A percentile compares a stretch with the other conserved stretches of the same genome.
These are phyloP conservation scores for Acrobasis suavella DNA, from an alignment of 2,888 invertebrate genomes.

Conservation along the genomic window DNA sequence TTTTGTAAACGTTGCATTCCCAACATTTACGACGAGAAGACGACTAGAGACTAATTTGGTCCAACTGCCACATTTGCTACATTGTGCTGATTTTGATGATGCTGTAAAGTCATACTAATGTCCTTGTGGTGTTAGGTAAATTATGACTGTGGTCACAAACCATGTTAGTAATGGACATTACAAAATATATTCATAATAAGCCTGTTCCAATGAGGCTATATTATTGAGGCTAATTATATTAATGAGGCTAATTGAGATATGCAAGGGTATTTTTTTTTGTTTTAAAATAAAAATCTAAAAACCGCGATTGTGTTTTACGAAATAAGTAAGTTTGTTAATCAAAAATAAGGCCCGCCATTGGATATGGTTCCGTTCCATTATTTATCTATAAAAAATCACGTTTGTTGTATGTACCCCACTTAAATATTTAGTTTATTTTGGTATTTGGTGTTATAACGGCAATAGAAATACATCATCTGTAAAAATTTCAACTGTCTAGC, in stretches of 20 bases:
- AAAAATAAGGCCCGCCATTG: too few relatives aligned
- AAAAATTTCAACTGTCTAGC: too few relatives aligned
- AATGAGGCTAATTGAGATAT: too few relatives aligned
- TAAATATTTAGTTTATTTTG: too few relatives aligned
- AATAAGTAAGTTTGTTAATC: constrained; percentile 2
- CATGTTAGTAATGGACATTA: neutral
- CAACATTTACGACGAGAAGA: too few relatives aligned
- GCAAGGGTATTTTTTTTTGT: neutral
- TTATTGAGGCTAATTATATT: neutral
- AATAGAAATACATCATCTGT: too few relatives aligned
- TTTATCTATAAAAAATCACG: too few relatives aligned
- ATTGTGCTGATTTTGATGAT: constrained; percentile 5
- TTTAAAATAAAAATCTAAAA: neutral
- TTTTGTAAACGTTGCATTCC: too few relatives aligned
- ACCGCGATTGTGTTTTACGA: constrained; percentile 1
- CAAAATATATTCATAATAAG: neutral
- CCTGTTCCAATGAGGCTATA: neutral
- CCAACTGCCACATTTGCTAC: constrained; percentile 22
- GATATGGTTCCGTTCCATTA: too few relatives aligned
- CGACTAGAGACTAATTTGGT: neutral
- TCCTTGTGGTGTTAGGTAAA: constrained; percentile 4
- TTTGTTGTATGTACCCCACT: too few relatives aligned
- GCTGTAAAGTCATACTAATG: constrained; percentile 8
- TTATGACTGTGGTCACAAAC: constrained; percentile 9
- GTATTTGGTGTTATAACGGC: too few relatives aligned